Percentiles rank a stretch among this genome's conserved stretches.
Evolutionary conservation across 2,113 vertebrate genomes (phyloP).

Genomic region (Otus sunia): DNA sequence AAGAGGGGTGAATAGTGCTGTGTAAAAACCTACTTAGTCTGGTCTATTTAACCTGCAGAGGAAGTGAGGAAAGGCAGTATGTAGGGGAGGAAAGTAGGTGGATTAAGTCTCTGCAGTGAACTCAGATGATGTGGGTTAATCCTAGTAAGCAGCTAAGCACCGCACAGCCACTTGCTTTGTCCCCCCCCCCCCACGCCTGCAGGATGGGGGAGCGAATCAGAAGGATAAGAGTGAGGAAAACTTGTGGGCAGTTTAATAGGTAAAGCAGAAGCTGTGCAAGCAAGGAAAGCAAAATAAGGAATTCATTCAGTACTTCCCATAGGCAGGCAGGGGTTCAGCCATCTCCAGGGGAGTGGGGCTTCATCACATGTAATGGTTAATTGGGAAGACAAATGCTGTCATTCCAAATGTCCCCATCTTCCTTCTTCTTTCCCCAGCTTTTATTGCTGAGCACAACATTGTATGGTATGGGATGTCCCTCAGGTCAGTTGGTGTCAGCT

Average conservation of each 20-base stretch:
- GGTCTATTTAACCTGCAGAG: not conserved
- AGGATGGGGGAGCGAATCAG: not conserved
- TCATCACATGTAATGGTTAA: accelerated
- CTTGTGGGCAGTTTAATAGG: not conserved
- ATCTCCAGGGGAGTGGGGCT: not conserved
- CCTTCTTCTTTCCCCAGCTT: not conserved
- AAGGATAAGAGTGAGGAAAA: not conserved
- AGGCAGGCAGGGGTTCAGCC: not conserved
- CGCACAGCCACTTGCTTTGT: not conserved
- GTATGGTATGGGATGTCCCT: too few relatives aligned
- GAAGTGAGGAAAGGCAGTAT: not conserved
- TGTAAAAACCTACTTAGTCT: not conserved
- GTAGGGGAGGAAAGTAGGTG: not conserved
- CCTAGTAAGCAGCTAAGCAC: not conserved
- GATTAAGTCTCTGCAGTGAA: not conserved
- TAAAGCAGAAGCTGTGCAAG: not conserved
- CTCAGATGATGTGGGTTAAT: not conserved
- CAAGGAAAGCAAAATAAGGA: not conserved
- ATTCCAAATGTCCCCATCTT: not conserved
- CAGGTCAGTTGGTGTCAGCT: too few relatives aligned
- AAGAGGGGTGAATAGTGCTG: not conserved
- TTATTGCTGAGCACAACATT: not conserved
- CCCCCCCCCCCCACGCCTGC: not conserved
- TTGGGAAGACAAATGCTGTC: not conserved
- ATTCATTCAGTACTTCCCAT: accelerated